Base-by-base conservation (phyloP, 2,797 vertebrate species). In the Rhinella marina region DNA sequence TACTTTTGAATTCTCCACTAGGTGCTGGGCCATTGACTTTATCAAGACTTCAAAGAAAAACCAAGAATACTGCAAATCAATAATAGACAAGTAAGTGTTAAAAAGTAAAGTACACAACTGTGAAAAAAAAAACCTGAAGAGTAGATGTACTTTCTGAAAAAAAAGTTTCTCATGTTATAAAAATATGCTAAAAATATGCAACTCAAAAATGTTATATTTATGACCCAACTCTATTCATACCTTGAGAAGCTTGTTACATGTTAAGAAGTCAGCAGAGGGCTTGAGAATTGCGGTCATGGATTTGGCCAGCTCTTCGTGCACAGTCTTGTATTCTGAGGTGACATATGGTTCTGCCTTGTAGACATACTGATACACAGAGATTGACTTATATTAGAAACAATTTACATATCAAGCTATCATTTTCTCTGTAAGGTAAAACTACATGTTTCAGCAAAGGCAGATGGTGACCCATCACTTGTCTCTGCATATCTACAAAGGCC, bases 1-100 rank as follows among this genome's bases (percentile, higher is more conserved):
- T 70, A 99, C 96, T 95, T 98, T 99, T 87, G 95, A 93, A 91
- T 97, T 99, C 93, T 99, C 97, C 90, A 99, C 96, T 94, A 99
- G 92, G 92, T 98, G 96, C 92, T 99, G 98, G 88, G 97, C 98
- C 98, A 99, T 98, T 90, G 98, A 99, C 92, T 99, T 99, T 92
- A 99, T 96, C 90, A 99, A 92, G 88, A 97, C 96, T 94, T 99
- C 98, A 91, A 99, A 99, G 96, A 99, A 99, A 96, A 98, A 99
- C 98, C 98, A 99, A 0, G 98, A 99, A 93, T 99, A 99, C 98
- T 99, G 92, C 66, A 94, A 91, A 92, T 77, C 91, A 92, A 92
- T 89, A 7, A 86, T 54, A 81, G 14, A 81, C 2, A 72, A 3
- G 25, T 3, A 77, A 48, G 7, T 3, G 29, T 41, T 50, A 75